Evolutionary conservation across 2,113 vertebrate genomes (phyloP).

Genomic region (Coreoperca whiteheadi): DNA sequence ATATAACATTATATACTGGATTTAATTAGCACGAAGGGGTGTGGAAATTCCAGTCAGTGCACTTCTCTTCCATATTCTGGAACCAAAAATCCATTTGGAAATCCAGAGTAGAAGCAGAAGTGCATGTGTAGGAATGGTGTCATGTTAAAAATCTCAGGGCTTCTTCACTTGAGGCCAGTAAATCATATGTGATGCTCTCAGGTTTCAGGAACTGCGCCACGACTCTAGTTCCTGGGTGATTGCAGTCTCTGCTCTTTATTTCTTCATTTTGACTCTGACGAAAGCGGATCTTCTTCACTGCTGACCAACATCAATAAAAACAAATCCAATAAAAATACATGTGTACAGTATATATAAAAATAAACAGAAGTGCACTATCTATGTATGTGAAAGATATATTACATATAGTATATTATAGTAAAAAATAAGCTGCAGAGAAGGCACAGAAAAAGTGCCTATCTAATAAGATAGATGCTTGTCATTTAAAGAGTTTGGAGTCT

Average conservation of each 20-base stretch:
- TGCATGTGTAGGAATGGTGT: not conserved
- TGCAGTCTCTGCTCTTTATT: not conserved
- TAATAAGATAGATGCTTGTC: too few species aligned
- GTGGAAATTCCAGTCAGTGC: not conserved
- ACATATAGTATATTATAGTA: too few species aligned
- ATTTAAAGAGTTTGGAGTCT: too few species aligned
- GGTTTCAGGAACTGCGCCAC: not conserved
- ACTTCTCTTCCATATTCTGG: not conserved
- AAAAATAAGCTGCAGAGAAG: too few species aligned
- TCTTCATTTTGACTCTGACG: not conserved
- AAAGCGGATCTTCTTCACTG: not conserved
- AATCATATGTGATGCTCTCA: not conserved
- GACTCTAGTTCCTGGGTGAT: not conserved
- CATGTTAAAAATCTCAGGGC: conserved; percentile 18
- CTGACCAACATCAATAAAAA: not conserved
- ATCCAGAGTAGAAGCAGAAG: conserved; percentile 11
- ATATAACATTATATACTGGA: not conserved
- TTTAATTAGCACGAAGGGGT: not conserved
- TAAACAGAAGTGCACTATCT: too few species aligned
- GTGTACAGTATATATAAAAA: not conserved
- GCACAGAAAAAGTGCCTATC: too few species aligned
- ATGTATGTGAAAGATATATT: not conserved
- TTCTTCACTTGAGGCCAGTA: not conserved
- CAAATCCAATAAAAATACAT: not conserved
- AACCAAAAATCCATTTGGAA: not conserved